Percentiles rank a stretch among this genome's conserved stretches.
Evolutionary conservation across 2,797 vertebrate genomes (phyloP).

Genomic region (Esox lucius): DNA sequence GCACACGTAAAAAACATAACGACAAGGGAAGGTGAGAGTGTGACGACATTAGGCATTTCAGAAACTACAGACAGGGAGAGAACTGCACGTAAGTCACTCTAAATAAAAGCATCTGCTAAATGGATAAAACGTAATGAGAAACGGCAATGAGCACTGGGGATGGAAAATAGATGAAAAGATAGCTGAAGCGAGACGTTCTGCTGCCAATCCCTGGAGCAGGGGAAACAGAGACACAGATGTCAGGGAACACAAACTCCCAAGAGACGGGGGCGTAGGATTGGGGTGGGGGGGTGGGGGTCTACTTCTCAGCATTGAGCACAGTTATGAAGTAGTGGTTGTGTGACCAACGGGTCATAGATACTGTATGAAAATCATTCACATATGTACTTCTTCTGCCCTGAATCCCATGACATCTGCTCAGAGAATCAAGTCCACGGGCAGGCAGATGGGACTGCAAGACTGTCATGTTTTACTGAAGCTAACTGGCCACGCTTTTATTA

Average conservation of each 20-base stretch:
- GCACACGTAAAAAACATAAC: too few relatives aligned
- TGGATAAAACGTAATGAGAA: neutral
- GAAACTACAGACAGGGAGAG: too few relatives aligned
- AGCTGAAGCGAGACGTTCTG: conserved; percentile 24
- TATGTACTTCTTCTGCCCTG: conserved; percentile 37
- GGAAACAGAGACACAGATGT: conserved; percentile 63
- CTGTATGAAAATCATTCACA: conserved; percentile 40
- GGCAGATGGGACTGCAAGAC: conserved; percentile 47
- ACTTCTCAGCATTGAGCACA: conserved; percentile 12
- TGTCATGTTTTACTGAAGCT: conserved; percentile 33
- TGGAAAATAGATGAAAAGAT: conserved; percentile 4
- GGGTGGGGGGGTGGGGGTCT: conserved; percentile 1
- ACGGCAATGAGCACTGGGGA: neutral
- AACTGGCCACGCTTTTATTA: conserved; percentile 17
- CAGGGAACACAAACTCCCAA: conserved; percentile 58
- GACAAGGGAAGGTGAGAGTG: neutral
- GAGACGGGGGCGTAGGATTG: conserved; percentile 42
- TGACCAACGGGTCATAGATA: conserved; percentile 50
- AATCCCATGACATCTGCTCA: conserved; percentile 63
- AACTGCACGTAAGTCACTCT: too few relatives aligned
- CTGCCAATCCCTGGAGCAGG: conserved; percentile 55
- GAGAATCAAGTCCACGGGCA: conserved; percentile 51
- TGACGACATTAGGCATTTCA: neutral
- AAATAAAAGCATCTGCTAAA: too few relatives aligned
- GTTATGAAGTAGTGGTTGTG: conserved; percentile 22